These are phyloP conservation scores for Melanotaenia pygmaea DNA, from an alignment of 2,797 vertebrate species.

Conservation along the genomic window DNA sequence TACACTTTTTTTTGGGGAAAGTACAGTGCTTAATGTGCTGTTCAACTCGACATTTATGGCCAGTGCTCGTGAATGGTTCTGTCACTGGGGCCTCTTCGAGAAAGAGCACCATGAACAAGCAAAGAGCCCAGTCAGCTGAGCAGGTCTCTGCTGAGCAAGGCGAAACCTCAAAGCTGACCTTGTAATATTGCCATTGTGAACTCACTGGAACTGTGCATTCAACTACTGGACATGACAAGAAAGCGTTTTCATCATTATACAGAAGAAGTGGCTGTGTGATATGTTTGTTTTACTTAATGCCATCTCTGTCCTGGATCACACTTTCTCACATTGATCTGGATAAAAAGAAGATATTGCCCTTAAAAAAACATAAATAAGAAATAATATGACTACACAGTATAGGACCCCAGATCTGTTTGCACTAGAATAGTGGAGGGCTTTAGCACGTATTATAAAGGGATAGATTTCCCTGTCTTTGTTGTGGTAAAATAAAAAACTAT, in stretches of 20 bases:
- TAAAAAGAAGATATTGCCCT: not conserved
- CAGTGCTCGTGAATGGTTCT: constrained; percentile 75
- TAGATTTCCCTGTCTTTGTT: not conserved
- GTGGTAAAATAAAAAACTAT: not conserved
- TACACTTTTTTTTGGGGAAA: constrained; percentile 73
- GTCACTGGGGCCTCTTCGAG: constrained; percentile 81
- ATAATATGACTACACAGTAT: not conserved
- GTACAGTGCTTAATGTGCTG: constrained; percentile 71
- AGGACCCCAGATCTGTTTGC: not conserved
- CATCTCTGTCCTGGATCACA: not conserved
- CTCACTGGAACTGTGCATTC: constrained; percentile 66
- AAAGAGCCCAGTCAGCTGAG: constrained; percentile 86
- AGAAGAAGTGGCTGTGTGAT: constrained; percentile 7
- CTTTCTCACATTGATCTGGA: not conserved
- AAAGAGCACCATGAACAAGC: constrained; percentile 80
- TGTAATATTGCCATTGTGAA: constrained; percentile 78
- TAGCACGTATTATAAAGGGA: too few species aligned
- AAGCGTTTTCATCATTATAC: constrained; percentile 55
- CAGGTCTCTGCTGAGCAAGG: constrained; percentile 84
- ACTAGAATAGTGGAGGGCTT: not conserved
- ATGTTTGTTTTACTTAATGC: not conserved
- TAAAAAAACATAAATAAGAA: not conserved
- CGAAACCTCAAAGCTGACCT: constrained; percentile 77
- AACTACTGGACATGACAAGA: constrained; percentile 71
- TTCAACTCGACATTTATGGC: constrained; percentile 83